phyloP scores from a whole-genome alignment of 2,113 vertebrate genomes.

The Lagopus leucura region DNA sequence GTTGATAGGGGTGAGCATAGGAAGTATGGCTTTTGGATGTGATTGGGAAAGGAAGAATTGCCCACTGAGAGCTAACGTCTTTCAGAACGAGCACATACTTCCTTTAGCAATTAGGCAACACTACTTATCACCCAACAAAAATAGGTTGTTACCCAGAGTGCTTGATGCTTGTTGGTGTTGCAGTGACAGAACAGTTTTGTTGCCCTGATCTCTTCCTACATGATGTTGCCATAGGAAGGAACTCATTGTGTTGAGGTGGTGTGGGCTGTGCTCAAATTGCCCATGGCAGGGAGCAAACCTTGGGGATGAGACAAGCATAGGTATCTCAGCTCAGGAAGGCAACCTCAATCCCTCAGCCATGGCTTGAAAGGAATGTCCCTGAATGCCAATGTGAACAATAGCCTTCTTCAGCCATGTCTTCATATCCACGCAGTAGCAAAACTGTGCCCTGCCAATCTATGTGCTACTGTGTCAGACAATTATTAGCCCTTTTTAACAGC shows the following conservation, averaged over 20 bases:
- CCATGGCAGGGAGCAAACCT: neutral
- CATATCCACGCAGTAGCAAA: neutral
- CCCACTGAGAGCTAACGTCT: accelerated
- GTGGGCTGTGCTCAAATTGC: neutral
- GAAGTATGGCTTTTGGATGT: neutral
- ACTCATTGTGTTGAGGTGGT: neutral
- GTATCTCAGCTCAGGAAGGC: neutral
- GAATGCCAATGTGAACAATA: neutral
- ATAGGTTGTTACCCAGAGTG: accelerated
- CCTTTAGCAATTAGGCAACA: neutral
- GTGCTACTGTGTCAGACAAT: neutral
- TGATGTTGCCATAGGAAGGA: neutral
- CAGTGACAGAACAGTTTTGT: neutral
- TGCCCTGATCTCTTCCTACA: neutral
- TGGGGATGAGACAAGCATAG: neutral
- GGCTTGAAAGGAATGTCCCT: neutral
- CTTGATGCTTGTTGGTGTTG: neutral
- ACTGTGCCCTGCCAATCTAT: neutral
- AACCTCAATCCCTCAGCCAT: neutral
- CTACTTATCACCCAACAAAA: neutral
- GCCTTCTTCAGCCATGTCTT: neutral
- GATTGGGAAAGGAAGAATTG: neutral
- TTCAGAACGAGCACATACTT: neutral
- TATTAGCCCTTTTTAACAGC: neutral
- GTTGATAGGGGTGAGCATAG: neutral